Evolutionary conservation across 2,888 invertebrate species (phyloP), one percentile per base, ranked within the genome.

Genomic region (Caradrina clavipalpis): DNA sequence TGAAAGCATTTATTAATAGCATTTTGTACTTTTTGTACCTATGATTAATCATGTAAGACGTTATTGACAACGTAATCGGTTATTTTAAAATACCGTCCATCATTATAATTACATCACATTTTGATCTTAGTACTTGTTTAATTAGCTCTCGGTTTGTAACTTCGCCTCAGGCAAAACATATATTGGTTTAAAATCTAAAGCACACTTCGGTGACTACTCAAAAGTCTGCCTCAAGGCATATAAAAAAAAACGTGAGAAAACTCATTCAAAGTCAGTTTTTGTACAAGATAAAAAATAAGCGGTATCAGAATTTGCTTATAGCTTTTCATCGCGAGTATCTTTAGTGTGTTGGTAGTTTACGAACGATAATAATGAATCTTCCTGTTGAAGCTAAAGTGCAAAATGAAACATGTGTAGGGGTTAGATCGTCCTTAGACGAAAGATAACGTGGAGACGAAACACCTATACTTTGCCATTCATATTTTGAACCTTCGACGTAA

Each of bases 81-180:
- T 50, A 47, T 59, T 76, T 31, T 54, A 68, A 58, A 62, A 42
- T 13, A 6, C 61, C 58, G 61, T 67, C 76, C 19, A 35, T 80
- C 54, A 76, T 45, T 79, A 45, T 80, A 76, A 76, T 76, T 60
- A 60, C 49, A 76, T 61, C n/a, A 47, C 7, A 53, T 56, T 60
- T 50, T 22, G n/a, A 17, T 61, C 47, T 77, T 61, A 60, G 11
- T 49, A 31, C 19, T 10, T 39, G 15, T 73, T 55, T 64, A n/a
- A 79, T 59, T 60, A 57, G 21, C 60, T 60, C 26, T 45, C 8
- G 13, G 35, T 11, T 49, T n/a, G 19, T 42, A 60, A 79, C n/a
- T 65, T 58, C 17, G 80, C 69, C 47, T 8, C 17, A 5, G 76
- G 76, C 80, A 21, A 58, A 39, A 13, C 11, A 55, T 63, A 49